Evolutionary conservation across 2,113 vertebrate species (phyloP).

Genomic region (Glareola pratincola): DNA sequence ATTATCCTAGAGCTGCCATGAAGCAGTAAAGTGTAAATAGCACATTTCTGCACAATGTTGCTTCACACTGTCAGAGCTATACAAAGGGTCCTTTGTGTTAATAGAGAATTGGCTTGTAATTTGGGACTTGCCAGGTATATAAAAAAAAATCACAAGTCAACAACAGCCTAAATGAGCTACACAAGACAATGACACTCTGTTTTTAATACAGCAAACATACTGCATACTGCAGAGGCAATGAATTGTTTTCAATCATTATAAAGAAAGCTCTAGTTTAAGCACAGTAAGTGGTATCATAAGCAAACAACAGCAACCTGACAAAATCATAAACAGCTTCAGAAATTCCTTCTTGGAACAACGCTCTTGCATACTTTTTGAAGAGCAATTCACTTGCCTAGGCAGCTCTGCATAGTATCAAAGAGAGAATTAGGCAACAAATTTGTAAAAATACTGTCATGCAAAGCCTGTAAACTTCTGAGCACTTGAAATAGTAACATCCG

Average conservation of each 20-base stretch:
- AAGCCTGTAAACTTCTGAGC: neutral
- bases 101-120: neutral
- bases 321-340: neutral
- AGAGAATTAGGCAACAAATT: neutral
- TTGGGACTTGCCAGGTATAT: neutral
- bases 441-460: neutral
- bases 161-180: neutral
- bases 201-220: neutral
- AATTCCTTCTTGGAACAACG: neutral
- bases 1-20: neutral
- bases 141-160: neutral
- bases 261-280: neutral
- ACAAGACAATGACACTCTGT: neutral
- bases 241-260: neutral
- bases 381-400: neutral
- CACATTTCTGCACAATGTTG: neutral
- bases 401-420: neutral
- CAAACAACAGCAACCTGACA: neutral
- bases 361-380: neutral
- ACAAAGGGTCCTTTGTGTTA: neutral
- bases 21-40: neutral
- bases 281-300: neutral
- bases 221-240: neutral
- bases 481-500: neutral
- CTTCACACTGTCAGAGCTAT: neutral